These are phyloP conservation scores for Drosophila paranaensis DNA, from an alignment of 2,888 invertebrate species.

Conservation along the genomic window DNA sequence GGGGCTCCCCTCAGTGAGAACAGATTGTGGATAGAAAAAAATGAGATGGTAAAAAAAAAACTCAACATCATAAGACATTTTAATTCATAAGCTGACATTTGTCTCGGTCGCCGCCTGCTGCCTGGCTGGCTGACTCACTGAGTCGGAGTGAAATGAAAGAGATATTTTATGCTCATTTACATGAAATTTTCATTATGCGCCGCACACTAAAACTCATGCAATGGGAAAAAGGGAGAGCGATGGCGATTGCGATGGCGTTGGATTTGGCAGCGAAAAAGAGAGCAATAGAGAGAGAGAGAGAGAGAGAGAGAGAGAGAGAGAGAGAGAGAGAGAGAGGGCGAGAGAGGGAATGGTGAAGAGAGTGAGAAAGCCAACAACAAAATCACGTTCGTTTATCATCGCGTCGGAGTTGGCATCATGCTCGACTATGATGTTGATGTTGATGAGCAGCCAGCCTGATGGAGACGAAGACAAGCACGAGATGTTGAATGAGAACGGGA, in stretches of 20 bases:
- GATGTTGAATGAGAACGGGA: conserved; percentile 29
- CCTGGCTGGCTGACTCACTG: conserved; percentile 37
- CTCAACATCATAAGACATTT: conserved; percentile 78
- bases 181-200: conserved; percentile 81
- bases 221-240: conserved; percentile 20
- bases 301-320: neutral
- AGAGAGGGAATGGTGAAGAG: neutral
- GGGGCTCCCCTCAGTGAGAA: neutral
- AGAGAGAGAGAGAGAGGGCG: neutral
- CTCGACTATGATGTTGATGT: conserved; percentile 77
- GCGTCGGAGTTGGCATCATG: conserved; percentile 65
- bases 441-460: conserved; percentile 71
- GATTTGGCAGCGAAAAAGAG: conserved; percentile 49
- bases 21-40: conserved; percentile 32
- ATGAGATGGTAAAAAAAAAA: conserved; percentile 44
- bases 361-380: conserved; percentile 65
- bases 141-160: conserved; percentile 74
- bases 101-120: conserved; percentile 63
- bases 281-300: neutral
- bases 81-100: conserved; percentile 83
- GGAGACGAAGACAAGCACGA: conserved; percentile 41
- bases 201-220: conserved; percentile 72
- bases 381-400: conserved; percentile 78
- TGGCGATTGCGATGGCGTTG: conserved; percentile 8
- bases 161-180: conserved; percentile 84